Base-by-base conservation (phyloP, 2,113 vertebrate genomes). In the Anoura caudifer region DNA sequence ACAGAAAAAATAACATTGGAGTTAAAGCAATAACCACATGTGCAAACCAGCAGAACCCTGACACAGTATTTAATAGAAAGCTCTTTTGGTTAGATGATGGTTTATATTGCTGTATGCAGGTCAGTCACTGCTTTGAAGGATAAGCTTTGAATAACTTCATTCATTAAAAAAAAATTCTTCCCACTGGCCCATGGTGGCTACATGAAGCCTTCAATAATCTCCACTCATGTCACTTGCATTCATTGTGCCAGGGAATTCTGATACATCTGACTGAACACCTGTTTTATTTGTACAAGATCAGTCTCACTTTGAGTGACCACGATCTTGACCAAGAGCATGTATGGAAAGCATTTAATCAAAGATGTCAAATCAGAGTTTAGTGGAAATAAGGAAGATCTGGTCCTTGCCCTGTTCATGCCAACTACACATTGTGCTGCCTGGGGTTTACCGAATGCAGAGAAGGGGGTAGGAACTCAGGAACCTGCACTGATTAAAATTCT, bases 381-480 rank as follows among this genome's bases (percentile, higher is more conserved):
- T 97, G 99, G 99, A 85, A 98, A 99, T 13, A 98, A 99, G 98
- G 99, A 99, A 98, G 99, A 99, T 97, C 5, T 99, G 82, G 98
- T 99, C 87, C 96, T 99, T 82, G 99, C 99, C 1, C 97, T 99
- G 43, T 99, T 99, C 96, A 99, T 98, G 98, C 98, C 99, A 10
- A 33, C 96, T 52, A 99, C 98, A 0, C 99, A 99, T 95, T 99
- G 99, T 0, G 99, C 99, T 94, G 99, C 99, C 63, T 99, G 98
- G 98, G 98, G 98, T 96, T 98, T 99, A 97, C 96, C 95, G 82
- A 97, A 99, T 63, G 99, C 99, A 1, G 99, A 99, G 98, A 98
- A 99, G 99, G 99, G 99, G 95, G 98, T 94, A 81, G 99, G 99
- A 95, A 99, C 99, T 36, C 98, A 99, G 95, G 99, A 99, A 97